Evolutionary conservation across 2,888 invertebrate species (phyloP).

Genomic region (Periphyllus acericola): DNA sequence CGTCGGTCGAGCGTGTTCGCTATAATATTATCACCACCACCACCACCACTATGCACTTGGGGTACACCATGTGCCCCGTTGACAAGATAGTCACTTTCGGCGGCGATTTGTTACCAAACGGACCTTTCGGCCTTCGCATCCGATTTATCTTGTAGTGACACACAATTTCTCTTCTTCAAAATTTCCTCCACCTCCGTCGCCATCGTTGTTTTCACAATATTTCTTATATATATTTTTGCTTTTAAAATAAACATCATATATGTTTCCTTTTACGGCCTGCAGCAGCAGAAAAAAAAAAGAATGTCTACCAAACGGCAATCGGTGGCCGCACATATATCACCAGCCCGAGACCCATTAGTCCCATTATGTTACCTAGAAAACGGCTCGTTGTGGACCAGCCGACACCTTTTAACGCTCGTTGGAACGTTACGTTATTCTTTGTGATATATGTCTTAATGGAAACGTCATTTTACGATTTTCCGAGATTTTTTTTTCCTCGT

Average conservation of each 20-base stretch:
- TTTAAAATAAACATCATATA: neutral
- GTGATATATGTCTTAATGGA: conserved; percentile 7
- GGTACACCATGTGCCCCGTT: neutral
- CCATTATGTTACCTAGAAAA: conserved; percentile 18
- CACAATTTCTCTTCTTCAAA: conserved; percentile 53
- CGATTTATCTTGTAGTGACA: conserved; percentile 48
- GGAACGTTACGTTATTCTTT: conserved; percentile 3
- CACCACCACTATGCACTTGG: neutral
- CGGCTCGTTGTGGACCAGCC: neutral
- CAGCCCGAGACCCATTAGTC: neutral
- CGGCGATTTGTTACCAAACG: conserved; percentile 52
- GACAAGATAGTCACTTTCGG: conserved; percentile 53
- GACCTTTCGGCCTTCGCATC: conserved; percentile 33
- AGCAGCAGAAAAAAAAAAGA: neutral
- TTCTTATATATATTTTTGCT: conserved; percentile 4
- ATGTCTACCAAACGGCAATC: neutral
- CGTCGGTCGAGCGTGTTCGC: neutral
- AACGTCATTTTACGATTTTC: neutral
- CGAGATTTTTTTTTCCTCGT: neutral
- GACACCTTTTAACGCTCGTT: conserved; percentile 15
- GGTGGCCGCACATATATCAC: neutral
- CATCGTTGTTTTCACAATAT: neutral
- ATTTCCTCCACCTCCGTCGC: neutral
- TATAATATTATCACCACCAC: neutral
- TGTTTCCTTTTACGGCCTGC: neutral